Conservation (phyloP, 2,888 invertebrate species). For the Tipula vernalis region DNA sequence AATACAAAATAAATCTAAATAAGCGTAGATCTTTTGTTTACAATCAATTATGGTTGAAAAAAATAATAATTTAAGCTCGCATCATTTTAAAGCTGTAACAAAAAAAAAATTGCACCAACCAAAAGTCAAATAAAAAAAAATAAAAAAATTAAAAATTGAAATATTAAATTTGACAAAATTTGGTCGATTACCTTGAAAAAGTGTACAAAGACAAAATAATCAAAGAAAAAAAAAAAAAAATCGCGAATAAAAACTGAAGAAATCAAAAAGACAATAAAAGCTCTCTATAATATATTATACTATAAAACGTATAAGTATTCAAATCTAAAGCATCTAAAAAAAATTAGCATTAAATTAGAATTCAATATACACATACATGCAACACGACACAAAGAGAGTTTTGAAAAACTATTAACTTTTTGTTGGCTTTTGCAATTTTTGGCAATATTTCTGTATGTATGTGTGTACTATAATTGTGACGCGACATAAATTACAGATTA, state of each 20-base stretch:
- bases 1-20: too few species aligned
- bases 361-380: background rate
- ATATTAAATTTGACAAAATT: background rate
- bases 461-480: background rate
- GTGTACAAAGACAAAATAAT: background rate
- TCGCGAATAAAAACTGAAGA: background rate
- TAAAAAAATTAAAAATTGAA: background rate
- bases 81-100: too few species aligned
- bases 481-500: background rate
- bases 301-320: background rate
- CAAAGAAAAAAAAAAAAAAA: background rate
- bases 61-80: too few species aligned
- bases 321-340: background rate
- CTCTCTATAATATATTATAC: background rate
- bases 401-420: background rate
- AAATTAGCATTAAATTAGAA: background rate
- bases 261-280: background rate
- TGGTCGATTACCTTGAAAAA: background rate
- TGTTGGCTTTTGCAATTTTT: background rate
- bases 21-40: too few species aligned
- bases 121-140: background rate
- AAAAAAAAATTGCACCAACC: background rate
- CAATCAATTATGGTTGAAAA: too few species aligned
- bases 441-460: background rate
- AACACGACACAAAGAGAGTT: background rate